Conservation (phyloP, 2,888 invertebrate species). For the Psylliodes chrysocephalus region DNA sequence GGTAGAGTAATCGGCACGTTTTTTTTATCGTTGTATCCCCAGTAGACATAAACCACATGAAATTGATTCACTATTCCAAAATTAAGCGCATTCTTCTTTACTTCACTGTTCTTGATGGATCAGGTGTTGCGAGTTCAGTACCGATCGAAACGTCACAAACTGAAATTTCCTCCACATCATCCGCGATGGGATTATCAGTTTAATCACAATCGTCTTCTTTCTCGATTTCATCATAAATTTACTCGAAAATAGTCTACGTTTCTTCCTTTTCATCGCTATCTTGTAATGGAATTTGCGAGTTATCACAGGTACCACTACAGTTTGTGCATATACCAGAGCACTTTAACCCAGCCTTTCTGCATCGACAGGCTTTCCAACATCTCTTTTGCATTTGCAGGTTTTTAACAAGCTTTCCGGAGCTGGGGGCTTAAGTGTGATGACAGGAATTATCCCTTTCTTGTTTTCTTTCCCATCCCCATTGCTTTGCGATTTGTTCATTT, state of each 20-base stretch:
- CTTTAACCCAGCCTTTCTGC: no score
- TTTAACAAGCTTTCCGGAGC: constrained; percentile 22
- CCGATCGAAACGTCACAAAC: not conserved
- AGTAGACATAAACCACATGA: constrained; percentile 22
- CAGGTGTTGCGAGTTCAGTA: no score
- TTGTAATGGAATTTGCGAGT: no score
- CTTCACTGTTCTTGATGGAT: no score
- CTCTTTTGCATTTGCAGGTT: constrained; percentile 40
- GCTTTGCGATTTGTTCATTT: constrained; percentile 20
- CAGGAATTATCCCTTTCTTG: constrained; percentile 21
- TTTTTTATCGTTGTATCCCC: constrained; percentile 25
- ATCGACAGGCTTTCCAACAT: constrained; percentile 32
- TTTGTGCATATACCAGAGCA: constrained; percentile 8
- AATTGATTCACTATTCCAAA: constrained; percentile 6
- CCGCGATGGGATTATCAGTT: no score
- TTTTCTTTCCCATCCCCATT: constrained; percentile 20
- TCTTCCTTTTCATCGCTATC: no score
- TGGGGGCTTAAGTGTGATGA: constrained; percentile 1
- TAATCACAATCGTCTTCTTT: not conserved
- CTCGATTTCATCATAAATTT: not conserved
- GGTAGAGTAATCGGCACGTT: constrained; percentile 25
- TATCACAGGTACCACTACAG: no score
- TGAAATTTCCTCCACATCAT: no score
- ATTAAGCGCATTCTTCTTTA: constrained; percentile 12
- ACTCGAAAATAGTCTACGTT: no score